A percentile compares a stretch with the other conserved stretches of the same genome.
Conservation (phyloP, 2,113 vertebrate genomes). For the Thamnophis sirtalis region DNA sequence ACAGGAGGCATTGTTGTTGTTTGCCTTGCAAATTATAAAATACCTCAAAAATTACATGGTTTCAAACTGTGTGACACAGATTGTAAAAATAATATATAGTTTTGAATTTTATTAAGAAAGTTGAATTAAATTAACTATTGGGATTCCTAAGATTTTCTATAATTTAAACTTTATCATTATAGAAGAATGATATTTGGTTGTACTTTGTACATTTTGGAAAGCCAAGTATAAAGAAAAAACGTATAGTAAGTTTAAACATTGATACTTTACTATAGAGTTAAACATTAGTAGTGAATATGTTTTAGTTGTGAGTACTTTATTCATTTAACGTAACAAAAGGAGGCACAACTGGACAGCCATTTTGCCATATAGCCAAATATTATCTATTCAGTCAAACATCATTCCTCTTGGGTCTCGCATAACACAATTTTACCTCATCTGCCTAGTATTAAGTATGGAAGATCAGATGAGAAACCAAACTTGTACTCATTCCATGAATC, state of each 20-base stretch:
- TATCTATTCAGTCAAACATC: background rate
- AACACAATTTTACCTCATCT: background rate
- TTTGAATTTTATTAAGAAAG: conserved; percentile 74
- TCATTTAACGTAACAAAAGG: background rate
- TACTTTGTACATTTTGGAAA: conserved; percentile 40
- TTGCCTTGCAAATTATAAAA: conserved; percentile 72
- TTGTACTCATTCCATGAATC: background rate
- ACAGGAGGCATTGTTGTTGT: conserved; percentile 67
- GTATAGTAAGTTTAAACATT: background rate
- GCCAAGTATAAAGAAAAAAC: background rate
- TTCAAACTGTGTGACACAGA: conserved; percentile 69
- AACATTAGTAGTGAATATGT: background rate
- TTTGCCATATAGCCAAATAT: background rate
- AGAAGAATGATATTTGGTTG: conserved; percentile 35
- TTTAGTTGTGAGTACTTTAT: background rate
- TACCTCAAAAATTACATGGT: conserved; percentile 77
- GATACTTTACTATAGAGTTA: background rate
- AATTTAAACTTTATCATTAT: conserved; percentile 56
- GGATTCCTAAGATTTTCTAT: conserved; percentile 52
- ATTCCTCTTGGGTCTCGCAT: background rate
- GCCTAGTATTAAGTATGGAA: background rate
- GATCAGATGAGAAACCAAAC: background rate
- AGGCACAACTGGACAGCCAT: background rate
- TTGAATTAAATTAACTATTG: conserved; percentile 71
- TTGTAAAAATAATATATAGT: conserved; percentile 67